Percentiles rank a stretch among this genome's conserved stretches.
Conservation (phyloP, 1,140 invertebrate species). For the Psilanteris sp. region DNA sequence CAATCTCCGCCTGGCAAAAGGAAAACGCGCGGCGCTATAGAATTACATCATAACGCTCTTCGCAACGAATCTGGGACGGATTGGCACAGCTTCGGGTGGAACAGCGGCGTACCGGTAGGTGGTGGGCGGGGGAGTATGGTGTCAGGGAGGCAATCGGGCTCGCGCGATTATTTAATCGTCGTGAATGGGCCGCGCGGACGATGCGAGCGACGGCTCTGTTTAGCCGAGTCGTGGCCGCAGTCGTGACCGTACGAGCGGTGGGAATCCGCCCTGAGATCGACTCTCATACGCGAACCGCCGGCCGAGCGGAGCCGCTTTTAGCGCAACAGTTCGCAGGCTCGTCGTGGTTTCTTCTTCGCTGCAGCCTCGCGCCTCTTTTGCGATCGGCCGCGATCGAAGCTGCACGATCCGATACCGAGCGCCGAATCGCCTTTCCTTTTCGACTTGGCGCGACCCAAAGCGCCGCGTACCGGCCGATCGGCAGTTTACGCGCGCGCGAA, state of each 20-base stretch:
- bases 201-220: slow-evolving; percentile 48
- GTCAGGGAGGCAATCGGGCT: slow-evolving; percentile 50
- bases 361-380: slow-evolving; percentile 9
- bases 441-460: background rate
- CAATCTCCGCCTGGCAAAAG: too few species aligned
- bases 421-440: slow-evolving; percentile 33
- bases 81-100: too few species aligned
- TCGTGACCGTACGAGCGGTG: slow-evolving; percentile 77
- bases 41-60: too few species aligned
- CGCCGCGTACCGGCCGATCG: too few species aligned
- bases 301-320: slow-evolving; percentile 15
- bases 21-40: too few species aligned
- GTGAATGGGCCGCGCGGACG: slow-evolving; percentile 56
- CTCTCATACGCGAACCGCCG: slow-evolving; percentile 73
- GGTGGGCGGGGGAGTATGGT: too few species aligned
- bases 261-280: slow-evolving; percentile 79
- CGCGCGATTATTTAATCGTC: slow-evolving; percentile 71
- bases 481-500: too few species aligned
- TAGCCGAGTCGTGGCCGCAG: slow-evolving; percentile 55
- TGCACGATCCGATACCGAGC: background rate
- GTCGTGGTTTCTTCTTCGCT: slow-evolving; percentile 36
- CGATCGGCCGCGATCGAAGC: background rate
- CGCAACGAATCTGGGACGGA: too few species aligned
- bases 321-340: slow-evolving; percentile 45
- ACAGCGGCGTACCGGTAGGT: too few species aligned